phyloP scores from a whole-genome alignment of 2,888 invertebrate species.

The Dermolepida albohirtum region DNA sequence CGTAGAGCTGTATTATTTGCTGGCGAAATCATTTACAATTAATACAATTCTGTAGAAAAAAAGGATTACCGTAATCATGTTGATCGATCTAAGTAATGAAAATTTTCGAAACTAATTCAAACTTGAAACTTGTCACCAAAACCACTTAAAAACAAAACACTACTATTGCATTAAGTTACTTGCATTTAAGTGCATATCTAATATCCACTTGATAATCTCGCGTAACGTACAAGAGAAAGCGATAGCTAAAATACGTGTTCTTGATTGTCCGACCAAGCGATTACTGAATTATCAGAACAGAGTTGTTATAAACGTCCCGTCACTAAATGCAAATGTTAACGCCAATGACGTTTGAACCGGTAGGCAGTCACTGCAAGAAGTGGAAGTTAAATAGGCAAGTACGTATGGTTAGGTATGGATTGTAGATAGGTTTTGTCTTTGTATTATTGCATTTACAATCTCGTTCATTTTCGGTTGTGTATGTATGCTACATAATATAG shows the following conservation, averaged over 20 bases:
- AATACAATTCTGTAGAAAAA: too few relatives aligned
- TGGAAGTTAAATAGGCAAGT: constrained; percentile 18
- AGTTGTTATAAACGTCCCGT: constrained; percentile 6
- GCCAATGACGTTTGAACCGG: constrained; percentile 23
- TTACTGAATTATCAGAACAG: constrained; percentile 31
- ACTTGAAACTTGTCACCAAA: not conserved
- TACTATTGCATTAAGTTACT: constrained; percentile 12
- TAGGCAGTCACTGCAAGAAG: constrained; percentile 7
- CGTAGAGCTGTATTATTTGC: too few relatives aligned
- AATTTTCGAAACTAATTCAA: too few relatives aligned
- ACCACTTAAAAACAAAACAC: constrained; percentile 13
- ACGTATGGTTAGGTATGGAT: constrained; percentile 3
- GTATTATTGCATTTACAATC: too few relatives aligned
- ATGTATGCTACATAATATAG: too few relatives aligned
- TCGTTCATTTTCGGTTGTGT: too few relatives aligned
- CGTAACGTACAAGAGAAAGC: constrained; percentile 1
- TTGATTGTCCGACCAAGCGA: constrained; percentile 24
- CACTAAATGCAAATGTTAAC: constrained; percentile 21
- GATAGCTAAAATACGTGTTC: constrained; percentile 18
- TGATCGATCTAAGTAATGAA: not conserved
- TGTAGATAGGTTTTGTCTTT: too few relatives aligned
- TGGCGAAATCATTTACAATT: too few relatives aligned
- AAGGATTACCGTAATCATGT: constrained; percentile 25
- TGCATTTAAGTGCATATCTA: constrained; percentile 6
- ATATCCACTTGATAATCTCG: constrained; percentile 13